Evolutionary conservation across 2,113 vertebrate genomes (phyloP).

Genomic region (Rissa tridactyla): DNA sequence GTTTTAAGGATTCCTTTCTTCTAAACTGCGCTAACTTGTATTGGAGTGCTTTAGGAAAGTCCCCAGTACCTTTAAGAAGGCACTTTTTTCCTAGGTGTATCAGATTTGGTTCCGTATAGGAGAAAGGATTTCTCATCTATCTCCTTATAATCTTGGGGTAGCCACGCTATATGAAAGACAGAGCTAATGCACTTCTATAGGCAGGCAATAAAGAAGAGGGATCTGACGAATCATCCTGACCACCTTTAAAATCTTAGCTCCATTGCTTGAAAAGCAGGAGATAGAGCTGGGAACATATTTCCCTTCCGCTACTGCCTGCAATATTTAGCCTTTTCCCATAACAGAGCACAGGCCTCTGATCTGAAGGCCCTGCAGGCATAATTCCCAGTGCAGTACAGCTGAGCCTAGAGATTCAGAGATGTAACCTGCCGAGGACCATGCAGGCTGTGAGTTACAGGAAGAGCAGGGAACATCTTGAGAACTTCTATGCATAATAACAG

Average conservation of each 20-base stretch:
- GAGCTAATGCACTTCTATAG: neutral
- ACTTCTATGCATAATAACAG: rapidly evolving
- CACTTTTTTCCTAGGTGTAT: neutral
- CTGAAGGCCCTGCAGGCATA: neutral
- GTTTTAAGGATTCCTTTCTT: neutral
- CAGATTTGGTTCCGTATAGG: neutral
- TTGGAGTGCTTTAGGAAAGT: neutral
- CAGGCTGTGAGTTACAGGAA: neutral
- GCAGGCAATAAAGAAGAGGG: neutral
- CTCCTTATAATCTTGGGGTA: neutral
- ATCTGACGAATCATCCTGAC: neutral
- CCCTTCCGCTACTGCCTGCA: neutral
- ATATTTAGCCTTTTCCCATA: neutral
- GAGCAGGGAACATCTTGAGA: neutral
- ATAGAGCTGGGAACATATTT: neutral
- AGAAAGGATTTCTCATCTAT: neutral
- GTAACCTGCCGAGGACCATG: too few relatives aligned
- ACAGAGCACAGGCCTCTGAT: neutral
- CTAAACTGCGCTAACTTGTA: neutral
- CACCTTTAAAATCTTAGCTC: neutral
- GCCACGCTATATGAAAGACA: neutral
- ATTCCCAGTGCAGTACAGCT: neutral
- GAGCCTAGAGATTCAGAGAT: too few relatives aligned
- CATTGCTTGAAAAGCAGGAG: neutral
- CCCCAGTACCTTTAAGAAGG: neutral